Base-by-base conservation (phyloP, 64 coral and sea anemone genomes). In the Montipora sp. region DNA sequence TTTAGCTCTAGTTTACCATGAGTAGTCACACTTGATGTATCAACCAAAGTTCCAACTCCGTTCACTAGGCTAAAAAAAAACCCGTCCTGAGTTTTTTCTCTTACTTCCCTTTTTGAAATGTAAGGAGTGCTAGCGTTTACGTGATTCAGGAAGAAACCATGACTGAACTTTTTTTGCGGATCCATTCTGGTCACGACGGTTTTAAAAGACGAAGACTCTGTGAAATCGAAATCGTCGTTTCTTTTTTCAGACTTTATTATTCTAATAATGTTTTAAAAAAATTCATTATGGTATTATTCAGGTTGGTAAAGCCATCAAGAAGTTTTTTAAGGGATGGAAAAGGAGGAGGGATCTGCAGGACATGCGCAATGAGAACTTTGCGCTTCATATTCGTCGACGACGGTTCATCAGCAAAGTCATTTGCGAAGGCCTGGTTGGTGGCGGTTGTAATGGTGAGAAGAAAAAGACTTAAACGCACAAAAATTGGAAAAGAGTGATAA, bases 261-360 rank as follows among this genome's bases (percentile, higher is more conserved):
- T 61, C 2, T 0, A 2, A 23, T n/a, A 14, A 58, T 43, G 2
- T 36, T 66, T 47, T 0, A 27, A 23, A 16, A 36, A 8, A 14
- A 3, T n/a, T 61, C 10, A 36, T 36, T 36, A 36, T 36, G 36
- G 23, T 83, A 0, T 23, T 19, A 57, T 63, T 60, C 24, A 98
- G 96, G 94, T 99, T 90, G 98, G 98, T 3, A 96, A 94, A 66
- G 95, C 96, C 68, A 92, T 99, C 89, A 99, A 99, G 92, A 99
- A 99, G 73, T 83, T 96, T 21, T 96, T 96, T 47, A 96, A 93
- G 67, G 98, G 98, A 13, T 99, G 98, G 98, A 91, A 81, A 89
- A 48, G 87, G 51, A 94, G 96, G 77, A 63, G 98, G 85, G 98
- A 95, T 36, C 13, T 96, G 46, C 84, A 96, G 50, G 69, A 91